A percentile compares a stretch with the other conserved stretches of the same genome.
Evolutionary conservation across 2,888 invertebrate species (phyloP).

Genomic region (Atrina japonica): DNA sequence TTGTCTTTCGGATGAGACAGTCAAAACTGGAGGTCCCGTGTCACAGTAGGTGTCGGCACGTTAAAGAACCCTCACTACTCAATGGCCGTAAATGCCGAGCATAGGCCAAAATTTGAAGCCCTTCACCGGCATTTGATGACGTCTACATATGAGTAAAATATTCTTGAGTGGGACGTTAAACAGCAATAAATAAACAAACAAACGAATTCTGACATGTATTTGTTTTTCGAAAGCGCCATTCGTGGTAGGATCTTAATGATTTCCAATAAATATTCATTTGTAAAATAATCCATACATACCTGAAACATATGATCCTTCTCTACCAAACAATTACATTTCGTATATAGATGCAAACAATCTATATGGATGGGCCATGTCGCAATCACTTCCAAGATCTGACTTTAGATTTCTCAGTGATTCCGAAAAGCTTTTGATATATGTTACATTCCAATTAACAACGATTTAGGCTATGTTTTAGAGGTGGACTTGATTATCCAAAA

Average conservation of each 20-base stretch:
- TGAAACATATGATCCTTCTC: constrained; percentile 17
- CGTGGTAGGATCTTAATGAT: constrained; percentile 54
- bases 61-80: too few species aligned
- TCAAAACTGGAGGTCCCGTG: too few species aligned
- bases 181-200: too few species aligned
- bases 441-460: neutral
- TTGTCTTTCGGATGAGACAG: too few species aligned
- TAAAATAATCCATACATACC: constrained; percentile 31
- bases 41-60: too few species aligned
- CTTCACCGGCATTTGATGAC: too few species aligned
- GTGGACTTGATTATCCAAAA: constrained; percentile 81
- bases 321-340: constrained; percentile 27
- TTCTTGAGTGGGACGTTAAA: too few species aligned
- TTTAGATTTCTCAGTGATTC: constrained; percentile 59
- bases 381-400: constrained; percentile 62
- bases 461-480: constrained; percentile 71
- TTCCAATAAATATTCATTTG: constrained; percentile 58
- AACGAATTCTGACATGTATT: constrained; percentile 63
- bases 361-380: constrained; percentile 65
- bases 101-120: too few species aligned
- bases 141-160: too few species aligned
- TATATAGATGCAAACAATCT: constrained; percentile 54
- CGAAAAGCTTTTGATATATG: constrained; percentile 4
- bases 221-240: constrained; percentile 51
- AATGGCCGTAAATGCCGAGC: too few species aligned